A percentile compares a stretch with the other conserved stretches of the same genome.
Evolutionary conservation across 2,113 vertebrate species (phyloP).

Genomic region (Vombatus ursinus): DNA sequence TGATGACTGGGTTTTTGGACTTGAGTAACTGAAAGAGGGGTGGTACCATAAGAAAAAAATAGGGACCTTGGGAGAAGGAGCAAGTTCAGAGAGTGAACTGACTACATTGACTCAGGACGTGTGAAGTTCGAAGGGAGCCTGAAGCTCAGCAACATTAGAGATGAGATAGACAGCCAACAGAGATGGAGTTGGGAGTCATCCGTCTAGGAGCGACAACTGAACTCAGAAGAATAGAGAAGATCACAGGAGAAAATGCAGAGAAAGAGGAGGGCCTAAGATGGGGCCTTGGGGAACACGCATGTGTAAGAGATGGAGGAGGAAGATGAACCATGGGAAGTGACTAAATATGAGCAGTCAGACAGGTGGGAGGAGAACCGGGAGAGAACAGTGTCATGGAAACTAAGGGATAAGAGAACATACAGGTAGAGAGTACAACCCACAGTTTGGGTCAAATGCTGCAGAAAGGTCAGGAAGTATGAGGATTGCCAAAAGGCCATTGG

Average conservation of each 20-base stretch:
- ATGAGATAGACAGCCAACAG: neutral
- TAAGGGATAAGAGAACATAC: too few species aligned
- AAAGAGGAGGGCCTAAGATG: neutral
- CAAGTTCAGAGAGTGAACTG: neutral
- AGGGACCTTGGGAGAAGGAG: neutral
- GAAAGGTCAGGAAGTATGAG: too few species aligned
- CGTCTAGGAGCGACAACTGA: neutral
- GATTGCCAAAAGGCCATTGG: too few species aligned
- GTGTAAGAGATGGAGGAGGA: neutral
- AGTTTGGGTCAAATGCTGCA: too few species aligned
- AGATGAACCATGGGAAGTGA: neutral
- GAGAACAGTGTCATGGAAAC: too few species aligned
- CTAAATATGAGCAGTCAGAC: neutral
- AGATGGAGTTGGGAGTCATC: neutral
- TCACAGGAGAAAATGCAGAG: neutral
- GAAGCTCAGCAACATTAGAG: neutral
- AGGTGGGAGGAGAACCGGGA: neutral
- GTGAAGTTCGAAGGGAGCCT: neutral
- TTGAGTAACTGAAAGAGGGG: neutral
- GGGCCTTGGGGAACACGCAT: neutral
- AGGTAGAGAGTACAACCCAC: too few species aligned
- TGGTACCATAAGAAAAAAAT: neutral
- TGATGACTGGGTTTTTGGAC: neutral
- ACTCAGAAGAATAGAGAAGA: neutral
- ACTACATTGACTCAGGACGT: neutral